These are phyloP conservation scores for Tachysurus fulvidraco DNA, from an alignment of 2,113 vertebrate species.

Conservation along the genomic window DNA sequence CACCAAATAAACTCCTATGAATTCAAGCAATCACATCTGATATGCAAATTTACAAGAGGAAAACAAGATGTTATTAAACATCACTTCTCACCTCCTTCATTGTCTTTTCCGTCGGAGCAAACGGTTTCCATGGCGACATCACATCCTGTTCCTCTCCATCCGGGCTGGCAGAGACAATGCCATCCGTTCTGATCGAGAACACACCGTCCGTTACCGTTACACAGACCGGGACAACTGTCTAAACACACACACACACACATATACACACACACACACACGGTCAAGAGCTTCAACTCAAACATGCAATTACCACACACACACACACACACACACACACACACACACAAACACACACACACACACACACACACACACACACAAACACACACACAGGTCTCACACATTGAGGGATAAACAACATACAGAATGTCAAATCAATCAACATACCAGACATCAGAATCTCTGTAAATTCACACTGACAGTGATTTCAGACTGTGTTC, in stretches of 20 bases:
- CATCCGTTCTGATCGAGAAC: constrained; percentile 96
- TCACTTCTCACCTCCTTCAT: constrained; percentile 90
- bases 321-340: not conserved
- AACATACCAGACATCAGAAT: constrained; percentile 80
- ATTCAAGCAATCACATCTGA: not conserved
- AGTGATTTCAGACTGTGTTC: not conserved
- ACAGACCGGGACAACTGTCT: constrained; percentile 97
- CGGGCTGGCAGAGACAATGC: constrained; percentile 97
- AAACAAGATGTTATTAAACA: not conserved
- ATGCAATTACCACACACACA: constrained; percentile 32
- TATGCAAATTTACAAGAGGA: not conserved
- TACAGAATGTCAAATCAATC: constrained; percentile 10
- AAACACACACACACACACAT: constrained; percentile 58
- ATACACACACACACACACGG: not conserved
- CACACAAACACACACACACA: too few relatives aligned
- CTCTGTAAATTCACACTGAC: constrained; percentile 96
- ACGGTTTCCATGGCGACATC: constrained; percentile 96
- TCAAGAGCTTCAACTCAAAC: not conserved
- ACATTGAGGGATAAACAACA: constrained; percentile 32
- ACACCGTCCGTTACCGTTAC: constrained; percentile 97
- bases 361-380: constrained; percentile 26
- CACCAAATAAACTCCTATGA: not conserved
- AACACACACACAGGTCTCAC: not conserved
- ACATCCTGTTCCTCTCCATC: constrained; percentile 96
- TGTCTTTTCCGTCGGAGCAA: constrained; percentile 96